Base-by-base conservation (phyloP, 1,140 invertebrate genomes). In the Acromyrmex heyeri region DNA sequence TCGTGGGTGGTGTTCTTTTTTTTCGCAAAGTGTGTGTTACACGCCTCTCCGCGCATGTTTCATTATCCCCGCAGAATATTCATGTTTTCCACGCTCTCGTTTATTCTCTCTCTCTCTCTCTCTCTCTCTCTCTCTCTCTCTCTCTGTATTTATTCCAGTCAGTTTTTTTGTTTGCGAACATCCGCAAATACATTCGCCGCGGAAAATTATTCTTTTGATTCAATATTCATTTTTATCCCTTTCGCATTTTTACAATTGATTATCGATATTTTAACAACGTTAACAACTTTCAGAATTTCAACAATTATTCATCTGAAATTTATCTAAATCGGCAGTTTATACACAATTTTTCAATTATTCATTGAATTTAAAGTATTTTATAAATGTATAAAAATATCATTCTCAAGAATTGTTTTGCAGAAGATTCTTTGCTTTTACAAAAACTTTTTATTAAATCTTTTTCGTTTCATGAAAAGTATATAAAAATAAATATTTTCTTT, bases 21-120 rank as follows among this genome's bases (percentile, higher is more conserved):
- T 73, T 73, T 72, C 21, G 53, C 67, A 24, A 57, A 59, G 67
- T 82, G 24, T 69, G 53, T 72, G 64, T 65, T 34, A 65, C 53
- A n/a, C 27, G 21, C 14, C 50, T 59, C 18, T 61, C 34, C 7
- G 21, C 50, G 18, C 53, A 16, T 21, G 30, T 50, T 82, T 75
- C 55, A 83, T 83, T 83, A 83, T 83, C 38, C 24, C 24, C 24
- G 38, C 10, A 44, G 69, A 75, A 83, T 83, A 83, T 83, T 83
- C 79, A 83, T 83, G 59, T 75, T 62, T 83, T 73, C 55, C 55
- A 4, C n/a, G 57, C 79, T 24, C 69, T 21, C 77, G 18, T 38
- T 44, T 61, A 55, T 81, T 72, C 65, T 10, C 67, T 70, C 34
- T 38, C 34, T 38, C 34, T 38, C 34, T 38, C 34, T 38, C 24